phyloP scores from a whole-genome alignment of 2,113 vertebrate genomes.

The Nothoprocta pentlandii region DNA sequence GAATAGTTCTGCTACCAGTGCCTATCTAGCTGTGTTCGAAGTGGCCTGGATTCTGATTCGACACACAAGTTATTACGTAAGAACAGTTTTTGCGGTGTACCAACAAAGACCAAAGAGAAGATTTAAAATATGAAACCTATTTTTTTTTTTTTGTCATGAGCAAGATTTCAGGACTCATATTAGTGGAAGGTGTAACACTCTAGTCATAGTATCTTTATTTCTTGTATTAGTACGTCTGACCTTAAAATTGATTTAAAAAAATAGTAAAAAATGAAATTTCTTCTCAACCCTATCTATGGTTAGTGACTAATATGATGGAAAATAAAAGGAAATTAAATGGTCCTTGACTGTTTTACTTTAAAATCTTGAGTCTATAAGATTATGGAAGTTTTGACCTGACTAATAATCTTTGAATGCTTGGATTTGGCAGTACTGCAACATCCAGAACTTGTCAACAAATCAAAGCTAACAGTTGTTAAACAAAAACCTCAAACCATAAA shows the following conservation, averaged over 20 bases:
- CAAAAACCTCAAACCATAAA: background rate
- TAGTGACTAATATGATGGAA: background rate
- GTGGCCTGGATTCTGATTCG: background rate
- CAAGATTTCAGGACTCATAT: background rate
- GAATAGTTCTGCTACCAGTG: too few species aligned
- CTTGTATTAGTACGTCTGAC: background rate
- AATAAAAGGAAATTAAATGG: background rate
- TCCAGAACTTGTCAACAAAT: background rate
- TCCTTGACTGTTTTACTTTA: background rate
- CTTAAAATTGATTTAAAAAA: background rate
- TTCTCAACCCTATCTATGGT: background rate
- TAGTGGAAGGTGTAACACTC: background rate
- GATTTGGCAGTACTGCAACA: background rate
- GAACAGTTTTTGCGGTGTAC: background rate
- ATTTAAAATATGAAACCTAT: background rate
- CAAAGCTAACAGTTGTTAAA: background rate
- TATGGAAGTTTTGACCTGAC: background rate
- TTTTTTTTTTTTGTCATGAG: background rate
- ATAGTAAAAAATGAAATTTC: background rate
- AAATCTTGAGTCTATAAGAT: background rate
- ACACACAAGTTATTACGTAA: background rate
- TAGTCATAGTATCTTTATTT: background rate
- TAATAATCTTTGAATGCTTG: background rate
- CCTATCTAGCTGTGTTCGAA: background rate
- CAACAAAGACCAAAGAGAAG: background rate